A percentile compares a stretch with the other conserved stretches of the same genome.
phyloP scores from a whole-genome alignment of 2,797 vertebrate species.

The Erethizon dorsatum region DNA sequence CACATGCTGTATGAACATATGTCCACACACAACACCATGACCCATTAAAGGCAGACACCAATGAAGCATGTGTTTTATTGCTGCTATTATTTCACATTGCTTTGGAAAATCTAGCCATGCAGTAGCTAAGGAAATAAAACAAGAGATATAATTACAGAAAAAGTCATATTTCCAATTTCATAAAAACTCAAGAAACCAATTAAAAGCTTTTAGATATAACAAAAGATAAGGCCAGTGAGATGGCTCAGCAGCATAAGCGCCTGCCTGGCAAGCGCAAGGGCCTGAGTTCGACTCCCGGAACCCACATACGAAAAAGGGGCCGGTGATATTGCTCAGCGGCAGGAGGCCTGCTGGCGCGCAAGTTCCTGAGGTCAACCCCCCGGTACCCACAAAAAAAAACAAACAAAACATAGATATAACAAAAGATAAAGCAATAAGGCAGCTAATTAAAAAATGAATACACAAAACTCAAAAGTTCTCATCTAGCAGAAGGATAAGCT shows the following conservation, averaged over 20 bases:
- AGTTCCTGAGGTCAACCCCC: too few relatives aligned
- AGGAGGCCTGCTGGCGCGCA: too few relatives aligned
- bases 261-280: too few relatives aligned
- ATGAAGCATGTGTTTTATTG: background rate
- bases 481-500: background rate
- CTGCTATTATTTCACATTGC: background rate
- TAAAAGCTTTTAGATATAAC: slow-evolving; percentile 43
- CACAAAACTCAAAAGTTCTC: background rate
- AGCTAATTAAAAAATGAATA: background rate
- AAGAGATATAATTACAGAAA: background rate
- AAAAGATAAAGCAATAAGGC: background rate
- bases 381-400: too few relatives aligned
- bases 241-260: too few relatives aligned
- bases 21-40: background rate
- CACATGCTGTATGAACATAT: background rate
- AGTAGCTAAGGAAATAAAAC: slow-evolving; percentile 23
- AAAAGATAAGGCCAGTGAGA: background rate
- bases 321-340: too few relatives aligned
- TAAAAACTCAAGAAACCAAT: background rate
- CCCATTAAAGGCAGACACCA: background rate
- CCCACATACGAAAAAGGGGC: too few relatives aligned
- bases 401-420: background rate
- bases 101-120: slow-evolving; percentile 10
- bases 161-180: slow-evolving; percentile 31
- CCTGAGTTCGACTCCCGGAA: too few relatives aligned